Conservation (phyloP, 2,113 vertebrate genomes). For the Pelecanoides urinatrix region DNA sequence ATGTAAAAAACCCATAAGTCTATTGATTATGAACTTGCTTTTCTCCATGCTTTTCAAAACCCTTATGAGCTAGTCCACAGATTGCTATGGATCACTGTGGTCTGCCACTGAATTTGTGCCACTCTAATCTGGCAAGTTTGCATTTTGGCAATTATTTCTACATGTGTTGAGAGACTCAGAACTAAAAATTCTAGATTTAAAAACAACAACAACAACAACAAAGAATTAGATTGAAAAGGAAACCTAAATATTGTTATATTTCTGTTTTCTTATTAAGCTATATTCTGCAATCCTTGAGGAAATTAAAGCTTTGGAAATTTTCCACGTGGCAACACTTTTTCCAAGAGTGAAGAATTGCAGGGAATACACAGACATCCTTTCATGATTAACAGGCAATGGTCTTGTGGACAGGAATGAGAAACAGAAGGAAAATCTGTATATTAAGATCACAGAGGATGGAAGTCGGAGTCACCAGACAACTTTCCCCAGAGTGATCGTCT, state of each 20-base stretch:
- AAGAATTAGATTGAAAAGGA: conserved; percentile 26
- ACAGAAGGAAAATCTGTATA: background rate
- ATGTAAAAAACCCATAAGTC: background rate
- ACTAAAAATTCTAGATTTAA: conserved; percentile 14
- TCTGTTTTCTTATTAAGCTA: conserved; percentile 57
- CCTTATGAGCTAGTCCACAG: background rate
- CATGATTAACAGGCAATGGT: background rate
- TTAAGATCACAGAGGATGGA: background rate
- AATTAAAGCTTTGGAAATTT: conserved; percentile 48
- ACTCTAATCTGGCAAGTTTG: background rate
- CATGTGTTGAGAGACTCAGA: background rate
- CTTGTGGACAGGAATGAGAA: background rate
- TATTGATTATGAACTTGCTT: background rate
- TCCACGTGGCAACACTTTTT: conserved; percentile 28
- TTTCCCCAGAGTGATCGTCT: background rate
- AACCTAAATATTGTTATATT: conserved; percentile 32
- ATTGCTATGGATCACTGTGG: background rate
- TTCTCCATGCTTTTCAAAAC: background rate
- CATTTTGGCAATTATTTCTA: conserved; percentile 38
- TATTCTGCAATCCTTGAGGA: conserved; percentile 35
- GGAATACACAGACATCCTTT: background rate
- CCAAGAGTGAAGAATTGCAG: conserved; percentile 10
- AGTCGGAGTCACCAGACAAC: background rate
- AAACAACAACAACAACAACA: background rate
- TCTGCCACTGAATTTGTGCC: background rate